Base-by-base conservation (phyloP, 2,888 invertebrate species). In the Agrilus cyanescens region DNA sequence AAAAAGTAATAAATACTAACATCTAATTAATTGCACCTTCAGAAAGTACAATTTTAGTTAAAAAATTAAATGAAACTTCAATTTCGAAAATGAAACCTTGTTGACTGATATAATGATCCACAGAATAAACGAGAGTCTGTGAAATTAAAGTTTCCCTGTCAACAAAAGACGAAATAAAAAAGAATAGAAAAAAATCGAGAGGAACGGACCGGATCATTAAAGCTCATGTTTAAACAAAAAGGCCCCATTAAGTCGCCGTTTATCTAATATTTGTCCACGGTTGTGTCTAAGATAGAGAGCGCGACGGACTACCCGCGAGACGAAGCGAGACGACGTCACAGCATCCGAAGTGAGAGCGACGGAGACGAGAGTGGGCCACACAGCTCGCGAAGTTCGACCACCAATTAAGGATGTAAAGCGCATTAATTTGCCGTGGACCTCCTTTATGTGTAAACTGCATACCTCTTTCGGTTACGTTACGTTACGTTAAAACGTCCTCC, bases 371-470 rank as follows among this genome's bases (percentile, higher is more conserved):
- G 49, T 48, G 50, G 65, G 62, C 66, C 66, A 66, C 66, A 66
- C 66, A 66, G 50, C 63, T 62, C 57, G 65, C 61, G 56, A 47
- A 53, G 54, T 53, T 51, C 57, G 56, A 55, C 55, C 56, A 56
- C 57, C 57, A 66, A 66, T 66, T 66, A 66, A 66, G 65, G 65
- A 66, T 65, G 62, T 66, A 64, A 66, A 65, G 63, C 65, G 63
- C 65, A 66, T 66, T 66, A 66, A 66, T 66, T 66, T 66, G 63
- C 62, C 60, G 56, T 59, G 63, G 64, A 65, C 64, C 66, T 63
- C 64, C 64, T 60, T 52, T 59, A 57, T 50, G 52, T 60, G 58
- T 59, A 58, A 59, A 58, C 54, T 54, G 49, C 46, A 46, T 51
- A 51, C 53, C 51, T 40, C 25, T 25, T 25, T 25, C 25, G 25